Conservation (phyloP, 1,140 invertebrate species). For the Pemphigus obesinymphae region DNA sequence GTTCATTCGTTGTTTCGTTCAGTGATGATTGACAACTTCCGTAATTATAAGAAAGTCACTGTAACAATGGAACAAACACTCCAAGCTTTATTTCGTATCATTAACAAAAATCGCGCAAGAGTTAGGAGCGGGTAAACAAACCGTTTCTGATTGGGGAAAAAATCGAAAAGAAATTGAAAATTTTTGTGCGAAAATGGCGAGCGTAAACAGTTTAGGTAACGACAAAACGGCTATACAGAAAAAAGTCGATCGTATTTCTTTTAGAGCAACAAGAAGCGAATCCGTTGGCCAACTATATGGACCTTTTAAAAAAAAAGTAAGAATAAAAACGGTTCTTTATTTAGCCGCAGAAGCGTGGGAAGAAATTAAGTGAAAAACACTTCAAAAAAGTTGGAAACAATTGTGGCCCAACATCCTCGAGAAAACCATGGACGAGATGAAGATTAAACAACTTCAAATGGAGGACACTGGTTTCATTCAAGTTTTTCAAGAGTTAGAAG, state of each 20-base stretch:
- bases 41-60: neutral
- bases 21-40: neutral
- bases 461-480: neutral
- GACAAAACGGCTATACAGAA: slow-evolving; percentile 49
- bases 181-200: slow-evolving; percentile 3
- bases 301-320: slow-evolving; percentile 20
- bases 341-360: neutral
- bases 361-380: neutral
- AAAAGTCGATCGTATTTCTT: slow-evolving; percentile 45
- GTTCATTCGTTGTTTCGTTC: no score
- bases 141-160: neutral
- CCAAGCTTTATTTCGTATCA: neutral
- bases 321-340: slow-evolving; percentile 7
- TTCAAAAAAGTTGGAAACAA: slow-evolving; percentile 17
- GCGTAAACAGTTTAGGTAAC: slow-evolving; percentile 6
- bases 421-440: slow-evolving; percentile 1
- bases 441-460: slow-evolving; percentile 8
- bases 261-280: slow-evolving; percentile 15
- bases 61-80: neutral
- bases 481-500: slow-evolving; percentile 9
- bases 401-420: slow-evolving; percentile 7
- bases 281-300: slow-evolving; percentile 9
- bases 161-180: neutral
- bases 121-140: neutral
- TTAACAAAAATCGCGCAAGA: neutral